Percentiles rank a stretch among this genome's conserved stretches.
Evolutionary conservation across 2,888 invertebrate species (phyloP).

Genomic region (Pelosia muscerda): DNA sequence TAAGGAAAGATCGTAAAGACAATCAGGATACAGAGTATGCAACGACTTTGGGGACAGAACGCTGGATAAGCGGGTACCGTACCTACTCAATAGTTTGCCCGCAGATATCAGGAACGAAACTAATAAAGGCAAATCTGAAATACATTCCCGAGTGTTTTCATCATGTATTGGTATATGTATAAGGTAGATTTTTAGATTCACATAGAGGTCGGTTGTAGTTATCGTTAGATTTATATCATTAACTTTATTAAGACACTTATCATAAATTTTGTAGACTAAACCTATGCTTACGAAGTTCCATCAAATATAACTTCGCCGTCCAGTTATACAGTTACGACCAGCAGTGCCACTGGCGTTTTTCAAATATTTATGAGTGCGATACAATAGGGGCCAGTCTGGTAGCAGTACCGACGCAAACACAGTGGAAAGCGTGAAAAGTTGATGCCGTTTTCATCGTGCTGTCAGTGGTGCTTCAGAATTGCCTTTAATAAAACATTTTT

Average conservation of each 20-base stretch:
- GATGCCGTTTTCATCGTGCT: slow-evolving; percentile 60
- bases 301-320: slow-evolving; percentile 33
- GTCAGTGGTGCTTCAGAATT: slow-evolving; percentile 53
- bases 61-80: too few relatives aligned
- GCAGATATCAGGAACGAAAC: too few relatives aligned
- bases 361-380: slow-evolving; percentile 69
- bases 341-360: slow-evolving; percentile 50
- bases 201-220: too few relatives aligned
- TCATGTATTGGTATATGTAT: too few relatives aligned
- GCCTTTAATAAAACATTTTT: slow-evolving; percentile 65
- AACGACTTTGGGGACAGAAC: too few relatives aligned
- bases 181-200: too few relatives aligned
- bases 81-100: too few relatives aligned
- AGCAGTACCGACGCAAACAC: slow-evolving; percentile 22
- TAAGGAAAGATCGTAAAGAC: too few relatives aligned
- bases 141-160: too few relatives aligned
- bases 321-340: slow-evolving; percentile 26
- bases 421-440: slow-evolving; percentile 62
- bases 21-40: too few relatives aligned
- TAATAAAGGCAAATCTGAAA: too few relatives aligned
- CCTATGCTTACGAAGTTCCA: slow-evolving; percentile 33
- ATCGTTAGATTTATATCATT: neutral
- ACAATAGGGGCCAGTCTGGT: slow-evolving; percentile 52
- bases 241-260: neutral
- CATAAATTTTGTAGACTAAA: slow-evolving; percentile 23